A percentile compares a stretch with the other conserved stretches of the same genome.
These are phyloP conservation scores for Pelmatolapia mariae DNA, from an alignment of 2,113 vertebrate genomes.

Conservation along the genomic window DNA sequence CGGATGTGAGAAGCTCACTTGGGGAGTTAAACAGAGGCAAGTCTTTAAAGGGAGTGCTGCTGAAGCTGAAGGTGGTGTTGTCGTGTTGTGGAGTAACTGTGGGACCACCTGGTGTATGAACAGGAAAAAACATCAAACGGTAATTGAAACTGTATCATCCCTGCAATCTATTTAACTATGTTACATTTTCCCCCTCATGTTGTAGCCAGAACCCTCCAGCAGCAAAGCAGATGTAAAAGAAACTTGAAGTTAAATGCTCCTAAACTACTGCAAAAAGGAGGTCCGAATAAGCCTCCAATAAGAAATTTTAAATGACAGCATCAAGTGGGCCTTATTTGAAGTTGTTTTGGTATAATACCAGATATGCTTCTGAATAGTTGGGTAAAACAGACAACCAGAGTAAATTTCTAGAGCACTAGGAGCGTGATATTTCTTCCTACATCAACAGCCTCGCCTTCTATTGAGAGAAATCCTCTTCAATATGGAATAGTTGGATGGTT, in stretches of 20 bases:
- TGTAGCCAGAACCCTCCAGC: not conserved
- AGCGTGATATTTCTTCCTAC: too few species aligned
- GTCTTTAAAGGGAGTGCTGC: conserved; percentile 80
- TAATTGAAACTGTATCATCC: not conserved
- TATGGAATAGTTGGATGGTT: too few species aligned
- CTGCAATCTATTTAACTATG: not conserved
- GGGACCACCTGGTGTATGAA: conserved; percentile 74
- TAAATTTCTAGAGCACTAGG: too few species aligned
- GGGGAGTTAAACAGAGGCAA: conserved; percentile 79
- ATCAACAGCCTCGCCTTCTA: rapidly evolving
- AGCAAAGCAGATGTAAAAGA: too few species aligned
- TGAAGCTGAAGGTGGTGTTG: conserved; percentile 75
- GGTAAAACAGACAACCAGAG: too few species aligned
- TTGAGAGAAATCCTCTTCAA: not conserved
- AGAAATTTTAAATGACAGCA: too few species aligned
- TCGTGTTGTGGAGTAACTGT: conserved; percentile 69
- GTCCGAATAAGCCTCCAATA: too few species aligned
- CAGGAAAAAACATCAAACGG: conserved; percentile 35
- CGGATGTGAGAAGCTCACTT: conserved; percentile 70
- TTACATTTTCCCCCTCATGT: not conserved
- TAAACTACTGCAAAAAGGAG: too few species aligned
- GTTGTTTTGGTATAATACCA: rapidly evolving
- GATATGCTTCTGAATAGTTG: too few species aligned
- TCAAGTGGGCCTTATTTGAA: too few species aligned
- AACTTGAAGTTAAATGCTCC: rapidly evolving